Base-by-base conservation (phyloP, 1,140 invertebrate genomes). In the Drosophila nebulosa region DNA sequence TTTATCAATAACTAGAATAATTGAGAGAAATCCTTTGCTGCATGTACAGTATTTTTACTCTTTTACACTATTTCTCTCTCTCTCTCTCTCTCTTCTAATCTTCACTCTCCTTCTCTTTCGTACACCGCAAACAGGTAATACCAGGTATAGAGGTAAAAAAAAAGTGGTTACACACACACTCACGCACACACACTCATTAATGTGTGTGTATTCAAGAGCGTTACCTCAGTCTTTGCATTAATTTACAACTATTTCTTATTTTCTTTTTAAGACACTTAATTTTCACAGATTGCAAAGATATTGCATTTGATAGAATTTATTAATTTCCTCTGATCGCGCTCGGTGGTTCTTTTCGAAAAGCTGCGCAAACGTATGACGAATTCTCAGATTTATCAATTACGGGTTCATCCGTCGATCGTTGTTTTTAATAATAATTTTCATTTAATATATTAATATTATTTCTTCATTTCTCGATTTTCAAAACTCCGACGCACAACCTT, bases 121-220 rank as follows among this genome's bases (percentile, higher is more conserved):
- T 39, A 46, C 58, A 39, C 24, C 21, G 71, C 52, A 75, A 75
- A 74, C 73, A 75, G 73, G 73, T 75, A 75, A 74, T 39, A 57
- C 70, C 69, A 74, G 72, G 70, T 74, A 46, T 74, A 46, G 21
- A 74, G 71, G 71, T 74, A 51, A 27, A 62, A 74, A 73, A 74
- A 72, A 74, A 74, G 71, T 75, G 71, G 72, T 75, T 75, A 75
- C 59, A 60, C 58, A 26, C 39, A 46, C 72, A 75, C 42, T 42
- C 58, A 10, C 57, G 9, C 71, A 63, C 71, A 55, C 71, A 74
- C 53, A 69, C 64, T 32, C 18, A 22, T 4, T 36, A 21, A 52
- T 46, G 32, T 35, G 39, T 63, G 63, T 53, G 69, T 14, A 50
- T 35, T 56, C 66, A 52, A 55, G 57, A 60, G 64, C 24, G 52